phyloP scores from a whole-genome alignment of 2,113 vertebrate species.

The Petroica traversi region DNA sequence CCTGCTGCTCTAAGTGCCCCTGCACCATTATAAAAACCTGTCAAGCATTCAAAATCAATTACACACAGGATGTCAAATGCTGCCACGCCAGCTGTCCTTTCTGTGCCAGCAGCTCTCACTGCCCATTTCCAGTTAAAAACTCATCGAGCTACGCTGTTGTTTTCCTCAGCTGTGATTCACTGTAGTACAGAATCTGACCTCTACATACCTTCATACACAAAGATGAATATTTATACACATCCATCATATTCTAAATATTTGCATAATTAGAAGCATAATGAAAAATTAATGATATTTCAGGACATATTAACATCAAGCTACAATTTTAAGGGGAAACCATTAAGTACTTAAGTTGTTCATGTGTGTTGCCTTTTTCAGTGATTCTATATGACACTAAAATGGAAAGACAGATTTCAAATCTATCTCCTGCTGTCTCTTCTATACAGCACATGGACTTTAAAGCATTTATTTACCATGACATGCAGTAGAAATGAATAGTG shows the following conservation, averaged over 20 bases:
- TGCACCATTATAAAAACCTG: slow-evolving; percentile 51
- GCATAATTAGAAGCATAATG: not conserved
- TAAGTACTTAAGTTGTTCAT: not conserved
- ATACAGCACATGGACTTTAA: not conserved
- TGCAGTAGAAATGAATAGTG: not conserved
- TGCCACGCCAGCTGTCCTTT: slow-evolving; percentile 67
- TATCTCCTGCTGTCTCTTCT: not conserved
- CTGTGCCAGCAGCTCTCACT: not conserved
- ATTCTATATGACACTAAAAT: not conserved
- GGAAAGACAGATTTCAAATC: not conserved
- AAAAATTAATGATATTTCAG: not conserved
- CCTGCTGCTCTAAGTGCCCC: slow-evolving; percentile 60
- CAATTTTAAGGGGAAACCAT: not conserved
- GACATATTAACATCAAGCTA: not conserved
- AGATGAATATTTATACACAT: not conserved
- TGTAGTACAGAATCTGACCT: not conserved
- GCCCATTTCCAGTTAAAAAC: slow-evolving; percentile 44
- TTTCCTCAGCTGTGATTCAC: slow-evolving; percentile 13
- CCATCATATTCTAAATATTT: not conserved
- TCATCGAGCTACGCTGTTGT: not conserved
- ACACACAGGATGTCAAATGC: slow-evolving; percentile 63
- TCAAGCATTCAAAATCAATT: slow-evolving; percentile 74
- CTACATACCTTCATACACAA: not conserved
- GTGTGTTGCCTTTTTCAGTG: not conserved
- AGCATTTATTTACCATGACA: not conserved